These are phyloP conservation scores for Dipodomys ordii DNA, from an alignment of 2,113 vertebrate genomes.

Conservation along the genomic window DNA sequence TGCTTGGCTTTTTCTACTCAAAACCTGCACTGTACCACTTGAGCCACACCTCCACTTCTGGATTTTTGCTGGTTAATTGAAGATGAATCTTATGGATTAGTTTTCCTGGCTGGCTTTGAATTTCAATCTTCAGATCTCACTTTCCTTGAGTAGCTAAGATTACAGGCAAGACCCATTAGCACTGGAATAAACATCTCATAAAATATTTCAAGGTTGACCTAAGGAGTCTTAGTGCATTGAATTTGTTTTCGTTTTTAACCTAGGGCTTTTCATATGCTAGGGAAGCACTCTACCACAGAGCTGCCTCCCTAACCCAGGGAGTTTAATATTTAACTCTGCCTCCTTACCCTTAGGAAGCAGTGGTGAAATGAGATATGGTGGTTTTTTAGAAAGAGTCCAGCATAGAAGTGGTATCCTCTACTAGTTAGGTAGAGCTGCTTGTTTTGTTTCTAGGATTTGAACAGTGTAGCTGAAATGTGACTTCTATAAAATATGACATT, in stretches of 20 bases:
- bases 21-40: no score
- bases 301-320: no score
- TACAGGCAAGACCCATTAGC: no score
- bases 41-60: no score
- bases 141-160: no score
- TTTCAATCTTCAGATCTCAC: no score
- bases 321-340: neutral
- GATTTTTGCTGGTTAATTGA: no score
- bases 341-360: neutral
- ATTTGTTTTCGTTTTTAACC: neutral
- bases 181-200: constrained; percentile 29
- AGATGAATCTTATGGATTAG: no score
- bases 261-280: neutral
- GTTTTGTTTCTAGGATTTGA: neutral
- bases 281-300: neutral
- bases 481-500: neutral
- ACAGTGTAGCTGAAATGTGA: neutral
- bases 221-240: neutral
- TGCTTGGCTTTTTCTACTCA: no score
- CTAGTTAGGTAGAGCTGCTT: neutral
- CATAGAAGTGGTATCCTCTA: neutral
- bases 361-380: neutral
- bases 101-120: no score
- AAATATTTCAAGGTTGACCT: constrained; percentile 34
- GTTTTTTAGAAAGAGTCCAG: constrained; percentile 27